These are phyloP conservation scores for Pandemis heparana DNA, from an alignment of 2,888 invertebrate genomes.

Conservation along the genomic window DNA sequence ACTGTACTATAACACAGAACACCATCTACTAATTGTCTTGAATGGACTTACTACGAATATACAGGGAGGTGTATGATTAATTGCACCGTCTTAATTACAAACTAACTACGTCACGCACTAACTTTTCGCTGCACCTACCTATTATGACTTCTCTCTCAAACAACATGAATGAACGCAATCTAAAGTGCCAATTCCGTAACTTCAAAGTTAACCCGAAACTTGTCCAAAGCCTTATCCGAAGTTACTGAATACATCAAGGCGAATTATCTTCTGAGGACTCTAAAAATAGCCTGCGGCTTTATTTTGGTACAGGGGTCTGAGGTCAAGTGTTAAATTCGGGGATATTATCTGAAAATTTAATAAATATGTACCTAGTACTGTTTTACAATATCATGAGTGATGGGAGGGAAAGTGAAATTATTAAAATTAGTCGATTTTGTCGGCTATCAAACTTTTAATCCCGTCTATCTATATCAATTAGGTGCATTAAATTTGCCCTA, in stretches of 20 bases:
- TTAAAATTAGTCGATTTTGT: neutral
- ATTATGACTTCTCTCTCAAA: conserved; percentile 8
- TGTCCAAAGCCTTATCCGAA: conserved; percentile 17
- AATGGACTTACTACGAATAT: no score
- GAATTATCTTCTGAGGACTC: conserved; percentile 22
- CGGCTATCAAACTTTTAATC: neutral
- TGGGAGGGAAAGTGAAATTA: neutral
- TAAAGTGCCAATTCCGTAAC: conserved; percentile 27
- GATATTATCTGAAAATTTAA: neutral
- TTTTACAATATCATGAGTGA: neutral
- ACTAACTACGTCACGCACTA: neutral
- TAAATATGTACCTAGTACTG: neutral
- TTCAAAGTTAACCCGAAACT: conserved; percentile 18
- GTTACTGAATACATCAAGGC: conserved; percentile 12
- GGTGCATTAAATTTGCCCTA: no score
- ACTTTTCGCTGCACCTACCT: neutral
- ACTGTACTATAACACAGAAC: no score
- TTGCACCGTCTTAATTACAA: no score
- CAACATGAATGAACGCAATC: conserved; percentile 12
- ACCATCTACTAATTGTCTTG: no score
- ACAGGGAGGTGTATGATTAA: no score
- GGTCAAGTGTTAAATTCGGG: conserved; percentile 3
- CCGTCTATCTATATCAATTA: neutral
- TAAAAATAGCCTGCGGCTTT: conserved; percentile 25
- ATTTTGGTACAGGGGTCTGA: conserved; percentile 17